Percentiles rank a stretch among this genome's conserved stretches.
Conservation (phyloP, 1,140 invertebrate genomes). For the Sycophaga agraensis region DNA sequence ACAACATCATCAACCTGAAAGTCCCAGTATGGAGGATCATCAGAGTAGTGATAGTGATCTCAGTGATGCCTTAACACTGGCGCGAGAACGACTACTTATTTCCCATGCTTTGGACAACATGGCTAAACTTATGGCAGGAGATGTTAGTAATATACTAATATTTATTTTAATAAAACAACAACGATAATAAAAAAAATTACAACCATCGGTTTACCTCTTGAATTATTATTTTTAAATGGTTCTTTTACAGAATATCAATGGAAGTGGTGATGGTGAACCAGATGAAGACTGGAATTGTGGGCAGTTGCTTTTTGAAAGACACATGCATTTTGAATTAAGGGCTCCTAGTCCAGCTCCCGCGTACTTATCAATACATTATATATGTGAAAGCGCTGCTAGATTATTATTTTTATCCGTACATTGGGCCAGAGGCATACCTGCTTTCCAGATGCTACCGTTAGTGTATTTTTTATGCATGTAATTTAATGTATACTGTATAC, state of each 20-base stretch:
- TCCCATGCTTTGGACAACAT: slow-evolving; percentile 77
- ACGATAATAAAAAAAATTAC: too few relatives aligned
- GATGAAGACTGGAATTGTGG: slow-evolving; percentile 61
- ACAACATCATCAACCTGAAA: slow-evolving; percentile 56
- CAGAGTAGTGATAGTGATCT: slow-evolving; percentile 62
- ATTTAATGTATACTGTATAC: background rate
- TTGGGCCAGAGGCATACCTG: slow-evolving; percentile 81
- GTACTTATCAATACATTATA: slow-evolving; percentile 84
- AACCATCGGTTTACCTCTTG: too few relatives aligned
- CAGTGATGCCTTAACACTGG: slow-evolving; percentile 62
- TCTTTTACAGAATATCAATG: slow-evolving; percentile 56
- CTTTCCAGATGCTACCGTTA: slow-evolving; percentile 78
- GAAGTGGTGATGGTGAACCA: slow-evolving; percentile 50
- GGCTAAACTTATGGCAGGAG: slow-evolving; percentile 63
- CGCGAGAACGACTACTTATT: slow-evolving; percentile 69
- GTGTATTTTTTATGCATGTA: slow-evolving; percentile 26
- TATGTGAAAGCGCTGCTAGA: slow-evolving; percentile 88
- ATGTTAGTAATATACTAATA: slow-evolving; percentile 46
- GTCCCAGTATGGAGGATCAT: slow-evolving; percentile 64
- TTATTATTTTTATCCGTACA: slow-evolving; percentile 86
- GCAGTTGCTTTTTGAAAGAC: slow-evolving; percentile 67
- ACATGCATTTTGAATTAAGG: slow-evolving; percentile 77
- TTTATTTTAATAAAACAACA: background rate
- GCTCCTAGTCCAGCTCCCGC: slow-evolving; percentile 79
- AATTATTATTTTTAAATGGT: background rate